phyloP scores from a whole-genome alignment of 2,113 vertebrate species.

The Patagioenas fasciata region DNA sequence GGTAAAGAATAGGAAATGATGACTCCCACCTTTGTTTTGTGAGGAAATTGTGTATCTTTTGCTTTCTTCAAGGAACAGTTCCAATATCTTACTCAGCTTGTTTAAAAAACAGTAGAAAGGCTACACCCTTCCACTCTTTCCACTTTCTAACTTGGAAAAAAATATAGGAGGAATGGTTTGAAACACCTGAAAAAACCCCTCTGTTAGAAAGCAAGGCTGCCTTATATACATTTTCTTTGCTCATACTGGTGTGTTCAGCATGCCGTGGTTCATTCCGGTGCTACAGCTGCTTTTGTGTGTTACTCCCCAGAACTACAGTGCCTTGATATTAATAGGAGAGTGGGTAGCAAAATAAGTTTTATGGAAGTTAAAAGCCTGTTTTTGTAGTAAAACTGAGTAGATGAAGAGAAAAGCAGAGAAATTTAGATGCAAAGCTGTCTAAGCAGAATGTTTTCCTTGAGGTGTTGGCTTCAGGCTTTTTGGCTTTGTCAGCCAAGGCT shows the following conservation, averaged over 20 bases:
- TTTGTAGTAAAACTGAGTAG: not conserved
- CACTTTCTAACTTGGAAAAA: not conserved
- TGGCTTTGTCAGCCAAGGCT: not conserved
- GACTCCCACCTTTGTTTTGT: not conserved
- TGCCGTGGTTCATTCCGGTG: not conserved
- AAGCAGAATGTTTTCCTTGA: not conserved
- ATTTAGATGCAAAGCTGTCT: not conserved
- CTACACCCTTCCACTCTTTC: not conserved
- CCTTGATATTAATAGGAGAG: not conserved
- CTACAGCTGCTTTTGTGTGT: not conserved
- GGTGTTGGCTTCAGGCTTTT: not conserved
- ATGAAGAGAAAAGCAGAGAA: not conserved
- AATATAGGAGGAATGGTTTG: not conserved
- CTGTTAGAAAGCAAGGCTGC: not conserved
- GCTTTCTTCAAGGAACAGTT: not conserved
- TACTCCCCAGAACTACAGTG: not conserved
- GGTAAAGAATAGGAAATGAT: not conserved
- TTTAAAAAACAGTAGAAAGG: not conserved
- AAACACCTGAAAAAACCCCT: not conserved
- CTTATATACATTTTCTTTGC: not conserved
- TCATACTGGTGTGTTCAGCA: not conserved
- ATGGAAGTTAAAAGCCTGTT: not conserved
- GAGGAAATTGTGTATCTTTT: not conserved
- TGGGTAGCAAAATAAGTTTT: not conserved
- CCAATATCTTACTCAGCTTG: not conserved